Base-by-base conservation (phyloP, 2,797 vertebrate genomes). In the Chelmon rostratus region DNA sequence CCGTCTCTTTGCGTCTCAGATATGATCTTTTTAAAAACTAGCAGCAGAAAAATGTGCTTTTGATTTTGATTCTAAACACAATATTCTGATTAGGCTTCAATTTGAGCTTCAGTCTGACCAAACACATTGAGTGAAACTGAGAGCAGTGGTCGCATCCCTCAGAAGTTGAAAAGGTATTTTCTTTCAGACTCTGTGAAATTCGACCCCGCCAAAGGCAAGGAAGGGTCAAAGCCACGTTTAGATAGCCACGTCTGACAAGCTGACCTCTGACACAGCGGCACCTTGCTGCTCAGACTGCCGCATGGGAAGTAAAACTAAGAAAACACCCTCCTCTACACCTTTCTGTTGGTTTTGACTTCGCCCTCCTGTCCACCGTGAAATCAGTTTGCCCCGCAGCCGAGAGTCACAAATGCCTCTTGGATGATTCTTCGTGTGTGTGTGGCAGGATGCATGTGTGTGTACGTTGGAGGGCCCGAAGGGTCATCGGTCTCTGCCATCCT, bases 311-410 rank as follows among this genome's bases (percentile, higher is more conserved):
- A 81, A 93, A 81, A 88, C 91, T 91, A 94, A 92, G 84, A 87
- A 90, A 95, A 94, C 91, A 95, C 54, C 69, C 72, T 67, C 76
- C 64, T 84, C 86, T 56, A 82, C 93, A 93, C 93, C 92, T 92
- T 90, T 73, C 23, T 93, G 93, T 94, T 93, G 81, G 84, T 92
- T 91, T 91, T 88, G 81, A 88, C 80, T 89, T 58, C 73, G 33
- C 47, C 74, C 68, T 77, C 54, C 73, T 87, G 82, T 86, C 84
- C 81, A 88, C 88, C 90, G 4, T 92, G 92, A 93, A 93, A 94
- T 94, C 86, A 50, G 59, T 67, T 88, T 61, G 52, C 73, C 68
- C 56, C 76, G 23, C 38, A 84, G 70, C 58, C 61, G 57, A 67
- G 62, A 73, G 78, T 61, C 78, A 37, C 79, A 75, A 46, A 86